Percentiles rank a stretch among this genome's conserved stretches.
Evolutionary conservation across 1,140 invertebrate species (phyloP).

Genomic region (Sminthurinus signatus): DNA sequence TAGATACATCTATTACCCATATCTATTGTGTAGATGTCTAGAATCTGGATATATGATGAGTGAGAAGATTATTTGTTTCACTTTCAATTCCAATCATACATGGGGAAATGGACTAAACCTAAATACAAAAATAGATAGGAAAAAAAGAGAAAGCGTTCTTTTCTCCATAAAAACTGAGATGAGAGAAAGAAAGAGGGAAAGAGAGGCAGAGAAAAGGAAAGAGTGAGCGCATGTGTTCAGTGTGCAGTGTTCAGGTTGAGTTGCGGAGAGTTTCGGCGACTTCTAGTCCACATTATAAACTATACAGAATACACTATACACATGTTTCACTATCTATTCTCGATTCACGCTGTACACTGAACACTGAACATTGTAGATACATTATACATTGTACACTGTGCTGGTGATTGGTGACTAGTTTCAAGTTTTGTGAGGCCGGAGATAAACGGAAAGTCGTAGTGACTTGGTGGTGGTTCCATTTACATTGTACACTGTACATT

Average conservation of each 20-base stretch:
- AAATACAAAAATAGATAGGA: background rate
- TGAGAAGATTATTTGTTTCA: background rate
- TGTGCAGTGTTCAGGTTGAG: background rate
- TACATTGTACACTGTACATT: background rate
- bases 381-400: too few species aligned
- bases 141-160: background rate
- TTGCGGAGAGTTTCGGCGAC: background rate
- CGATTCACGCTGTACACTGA: too few species aligned
- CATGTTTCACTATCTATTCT: too few species aligned
- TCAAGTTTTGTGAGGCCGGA: background rate
- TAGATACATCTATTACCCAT: too few species aligned
- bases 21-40: background rate
- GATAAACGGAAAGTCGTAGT: background rate
- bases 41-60: background rate
- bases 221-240: conserved; percentile 7
- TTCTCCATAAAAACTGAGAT: background rate
- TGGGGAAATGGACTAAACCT: background rate
- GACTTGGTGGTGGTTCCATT: background rate
- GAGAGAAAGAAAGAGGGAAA: background rate
- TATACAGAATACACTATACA: too few species aligned
- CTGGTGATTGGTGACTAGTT: too few species aligned
- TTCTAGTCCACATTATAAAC: background rate
- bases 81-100: background rate
- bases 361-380: too few species aligned
- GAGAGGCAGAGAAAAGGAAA: background rate